Conservation (phyloP, 1,140 invertebrate species). For the Dinoponera quadriceps region DNA sequence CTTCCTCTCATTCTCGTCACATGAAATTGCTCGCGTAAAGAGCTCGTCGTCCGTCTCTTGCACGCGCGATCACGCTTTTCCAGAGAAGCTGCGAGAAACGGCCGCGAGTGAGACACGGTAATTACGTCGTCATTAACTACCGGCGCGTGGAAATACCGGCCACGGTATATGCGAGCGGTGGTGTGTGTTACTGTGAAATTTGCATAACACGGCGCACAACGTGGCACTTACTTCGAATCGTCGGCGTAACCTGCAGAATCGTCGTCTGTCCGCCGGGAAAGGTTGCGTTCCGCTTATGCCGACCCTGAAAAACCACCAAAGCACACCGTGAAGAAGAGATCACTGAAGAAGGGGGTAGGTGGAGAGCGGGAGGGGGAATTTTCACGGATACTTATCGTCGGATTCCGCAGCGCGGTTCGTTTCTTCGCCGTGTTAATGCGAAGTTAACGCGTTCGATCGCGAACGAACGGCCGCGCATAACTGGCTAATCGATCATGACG, state of each 20-base stretch:
- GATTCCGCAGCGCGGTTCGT: too few relatives aligned
- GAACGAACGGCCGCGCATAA: not conserved
- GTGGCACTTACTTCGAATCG: slow-evolving; percentile 83
- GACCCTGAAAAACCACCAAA: slow-evolving; percentile 86
- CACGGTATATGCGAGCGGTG: not conserved
- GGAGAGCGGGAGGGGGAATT: too few relatives aligned
- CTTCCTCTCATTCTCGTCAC: slow-evolving; percentile 4
- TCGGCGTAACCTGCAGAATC: slow-evolving; percentile 84
- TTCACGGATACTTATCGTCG: too few relatives aligned
- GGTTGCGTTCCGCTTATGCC: slow-evolving; percentile 93
- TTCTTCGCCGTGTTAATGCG: not conserved
- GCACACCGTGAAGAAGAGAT: slow-evolving; percentile 34
- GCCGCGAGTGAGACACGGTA: not conserved
- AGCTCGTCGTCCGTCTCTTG: not conserved
- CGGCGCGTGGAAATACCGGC: slow-evolving; percentile 12
- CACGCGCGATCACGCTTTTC: not conserved
- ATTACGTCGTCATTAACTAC: slow-evolving; percentile 36
- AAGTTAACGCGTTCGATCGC: too few relatives aligned
- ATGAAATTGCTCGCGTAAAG: slow-evolving; percentile 34
- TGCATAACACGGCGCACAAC: slow-evolving; percentile 26
- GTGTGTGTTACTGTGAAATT: slow-evolving; percentile 19
- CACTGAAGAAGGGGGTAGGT: not conserved
- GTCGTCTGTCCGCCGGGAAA: slow-evolving; percentile 91
- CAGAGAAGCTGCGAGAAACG: not conserved
- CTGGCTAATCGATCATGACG: slow-evolving; percentile 30